Evolutionary conservation across 2,797 vertebrate species (phyloP), one percentile per base, ranked within the genome.

Genomic region (Anabacerthia variegaticeps): DNA sequence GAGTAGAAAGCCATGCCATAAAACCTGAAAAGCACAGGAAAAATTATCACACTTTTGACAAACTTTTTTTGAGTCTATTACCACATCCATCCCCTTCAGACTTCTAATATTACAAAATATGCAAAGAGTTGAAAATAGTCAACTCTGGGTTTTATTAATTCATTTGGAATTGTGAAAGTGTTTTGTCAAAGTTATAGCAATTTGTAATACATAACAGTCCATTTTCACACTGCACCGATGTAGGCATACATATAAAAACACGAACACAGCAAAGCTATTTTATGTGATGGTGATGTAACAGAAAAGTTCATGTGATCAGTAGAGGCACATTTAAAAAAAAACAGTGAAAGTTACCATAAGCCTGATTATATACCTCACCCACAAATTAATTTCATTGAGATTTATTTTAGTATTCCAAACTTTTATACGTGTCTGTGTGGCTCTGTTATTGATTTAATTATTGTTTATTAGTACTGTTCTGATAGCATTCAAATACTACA

Each of bases 361-460:
- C 7, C 16, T 92, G 71, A 92, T 90, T 88, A 67, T 72, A 71
- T 51, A 91, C 22, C 55, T 88, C 84, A 83, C 28, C 51, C 71
- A 85, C 52, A 92, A 88, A 95, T 87, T 77, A 88, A 79, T 87
- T 44, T 85, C 52, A 56, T 26, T 85, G 52, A 92, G 71, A 89
- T 85, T 88, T 89, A 71, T 52, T 92, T 90, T 65, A 82, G 39
- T 36, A 67, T 79, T 88, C 46, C 67, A 77, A 88, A 88, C 76
- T 89, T 94, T 62, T 49, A 74, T 32, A 61, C 52, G 27, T 67
- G 59, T 65, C 63, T 71, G 15, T 73, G 55, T 69, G 43, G 34
- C 52, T 88, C 78, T 74, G 61, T 82, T 92, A 89, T 87, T 76
- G 21, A 80, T 85, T 58, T 90, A 93, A 95, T 93, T 92, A 94